phyloP scores from a whole-genome alignment of 2,113 vertebrate genomes.

The Pteronura brasiliensis region DNA sequence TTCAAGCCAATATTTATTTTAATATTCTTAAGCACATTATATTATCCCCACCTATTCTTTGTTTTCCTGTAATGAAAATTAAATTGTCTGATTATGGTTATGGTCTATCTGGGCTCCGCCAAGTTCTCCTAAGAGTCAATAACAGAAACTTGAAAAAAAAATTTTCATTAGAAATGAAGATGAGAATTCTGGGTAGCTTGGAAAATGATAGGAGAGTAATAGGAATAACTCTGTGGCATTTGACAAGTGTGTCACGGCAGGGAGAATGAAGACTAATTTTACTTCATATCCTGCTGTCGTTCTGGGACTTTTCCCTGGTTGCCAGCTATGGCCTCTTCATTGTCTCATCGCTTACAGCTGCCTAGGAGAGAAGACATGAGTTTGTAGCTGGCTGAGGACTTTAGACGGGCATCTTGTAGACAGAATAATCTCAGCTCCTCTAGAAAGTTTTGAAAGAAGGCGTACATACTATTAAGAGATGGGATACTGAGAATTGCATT shows the following conservation, averaged over 20 bases:
- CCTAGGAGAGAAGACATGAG: background rate
- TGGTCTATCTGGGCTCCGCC: background rate
- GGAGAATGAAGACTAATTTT: background rate
- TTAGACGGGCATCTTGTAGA: background rate
- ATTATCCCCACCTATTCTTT: background rate
- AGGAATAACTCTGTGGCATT: conserved; percentile 3
- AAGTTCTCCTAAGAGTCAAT: conserved; percentile 40
- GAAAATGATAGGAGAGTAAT: background rate
- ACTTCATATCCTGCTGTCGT: background rate
- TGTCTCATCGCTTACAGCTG: background rate
- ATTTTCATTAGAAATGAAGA: conserved; percentile 24
- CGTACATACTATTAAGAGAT: background rate
- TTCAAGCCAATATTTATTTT: conserved; percentile 23
- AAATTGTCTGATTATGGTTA: conserved; percentile 1
- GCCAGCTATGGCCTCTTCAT: background rate
- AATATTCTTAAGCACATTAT: background rate
- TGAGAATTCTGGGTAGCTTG: conserved; percentile 2
- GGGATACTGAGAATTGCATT: background rate
- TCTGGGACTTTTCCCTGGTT: background rate
- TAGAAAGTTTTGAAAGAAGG: background rate
- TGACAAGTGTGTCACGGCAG: background rate
- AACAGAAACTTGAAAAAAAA: background rate
- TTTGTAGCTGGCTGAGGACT: background rate
- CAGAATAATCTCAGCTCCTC: background rate
- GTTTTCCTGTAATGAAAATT: background rate